A percentile compares a stretch with the other conserved stretches of the same genome.
Evolutionary conservation across 2,888 invertebrate species (phyloP).

Genomic region (Scrobipalpa costella): DNA sequence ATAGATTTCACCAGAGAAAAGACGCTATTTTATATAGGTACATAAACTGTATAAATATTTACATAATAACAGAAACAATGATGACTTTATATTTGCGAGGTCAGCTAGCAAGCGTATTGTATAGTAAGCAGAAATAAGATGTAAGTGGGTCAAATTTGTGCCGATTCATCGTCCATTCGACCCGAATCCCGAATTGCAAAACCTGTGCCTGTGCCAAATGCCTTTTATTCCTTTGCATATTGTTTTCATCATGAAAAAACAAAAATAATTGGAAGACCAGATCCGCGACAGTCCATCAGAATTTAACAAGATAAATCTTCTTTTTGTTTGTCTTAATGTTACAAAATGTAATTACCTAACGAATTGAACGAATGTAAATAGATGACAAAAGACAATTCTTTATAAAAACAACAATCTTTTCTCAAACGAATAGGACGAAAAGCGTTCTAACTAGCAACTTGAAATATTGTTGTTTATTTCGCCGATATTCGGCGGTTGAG

Average conservation of each 20-base stretch:
- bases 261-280: slow-evolving; percentile 23
- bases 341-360: neutral
- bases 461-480: neutral
- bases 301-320: slow-evolving; percentile 3
- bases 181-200: slow-evolving; percentile 49
- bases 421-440: neutral
- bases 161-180: slow-evolving; percentile 64
- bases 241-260: slow-evolving; percentile 41
- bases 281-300: slow-evolving; percentile 2
- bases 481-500: slow-evolving; percentile 5
- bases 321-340: neutral
- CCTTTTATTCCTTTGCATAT: slow-evolving; percentile 46
- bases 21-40: slow-evolving; percentile 2
- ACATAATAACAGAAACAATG: slow-evolving; percentile 29
- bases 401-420: neutral
- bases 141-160: slow-evolving; percentile 62
- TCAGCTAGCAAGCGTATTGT: slow-evolving; percentile 34
- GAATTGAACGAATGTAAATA: neutral
- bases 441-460: neutral
- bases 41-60: slow-evolving; percentile 27
- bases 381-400: neutral
- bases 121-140: slow-evolving; percentile 50
- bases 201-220: slow-evolving; percentile 62
- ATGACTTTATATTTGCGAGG: slow-evolving; percentile 36
- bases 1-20: slow-evolving; percentile 41